Evolutionary conservation across 2,888 invertebrate species (phyloP), one percentile per base, ranked within the genome.

Genomic region (Eupithecia vulgata): DNA sequence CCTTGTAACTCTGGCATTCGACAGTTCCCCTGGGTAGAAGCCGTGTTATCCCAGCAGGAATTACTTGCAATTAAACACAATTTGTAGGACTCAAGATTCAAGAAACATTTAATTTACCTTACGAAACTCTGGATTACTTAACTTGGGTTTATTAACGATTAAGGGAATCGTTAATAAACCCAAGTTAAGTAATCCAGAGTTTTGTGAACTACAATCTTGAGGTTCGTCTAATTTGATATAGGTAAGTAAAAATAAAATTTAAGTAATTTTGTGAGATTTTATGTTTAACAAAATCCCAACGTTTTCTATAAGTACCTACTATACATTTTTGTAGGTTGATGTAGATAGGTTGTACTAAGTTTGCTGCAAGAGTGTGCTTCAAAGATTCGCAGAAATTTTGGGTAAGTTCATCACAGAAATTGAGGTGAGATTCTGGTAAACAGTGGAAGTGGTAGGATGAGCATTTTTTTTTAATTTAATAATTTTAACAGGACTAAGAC

Each of bases 41-140:
- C 25, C 12, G 13, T 25, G 37, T n/a, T 64, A 35, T 30, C 62
- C 62, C 35, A 30, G 67, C 34, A 70, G 48, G 40, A 67, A 67
- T 70, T 70, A 70, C 61, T n/a, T 35, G 59, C 40, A 73, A 70
- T 73, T 73, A 62, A 61, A 70, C 62, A 62, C 62, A 70, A 70
- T 67, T 73, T 42, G 42, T 48, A 30, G 52, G 21, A 48, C 35
- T 59, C 48, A 67, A 52, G 21, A 48, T 25, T 59, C 48, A 67
- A 52, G 73, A 30, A 62, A 25, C 67, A 35, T 65, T 62, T 68
- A 72, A 69, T 72, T n/a, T 64, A 25, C 25, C 25, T 57, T 57
- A 25, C 1, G 45, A n/a, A 69, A 65, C 34, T 65, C 69, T 21
- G n/a, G n/a, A n/a, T n/a, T n/a, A n/a, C n/a, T n/a, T n/a, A n/a